Conservation (phyloP, 2,888 invertebrate genomes). For the Dolichomitus sp. region DNA sequence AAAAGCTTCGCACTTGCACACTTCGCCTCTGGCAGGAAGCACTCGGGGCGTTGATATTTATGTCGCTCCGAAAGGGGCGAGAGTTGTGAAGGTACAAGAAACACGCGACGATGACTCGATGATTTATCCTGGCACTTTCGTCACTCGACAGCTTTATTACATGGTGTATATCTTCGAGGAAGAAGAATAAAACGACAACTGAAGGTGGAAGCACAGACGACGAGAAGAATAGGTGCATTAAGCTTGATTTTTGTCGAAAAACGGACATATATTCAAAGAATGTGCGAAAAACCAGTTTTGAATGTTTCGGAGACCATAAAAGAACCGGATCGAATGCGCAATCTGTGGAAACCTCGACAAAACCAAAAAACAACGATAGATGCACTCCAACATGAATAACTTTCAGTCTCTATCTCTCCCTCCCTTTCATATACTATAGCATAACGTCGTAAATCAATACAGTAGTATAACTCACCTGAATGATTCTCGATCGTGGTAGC, state of each 20-base stretch:
- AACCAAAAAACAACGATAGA: background rate
- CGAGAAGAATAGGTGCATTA: slow-evolving; percentile 55
- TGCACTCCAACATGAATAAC: background rate
- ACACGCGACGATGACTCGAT: slow-evolving; percentile 40
- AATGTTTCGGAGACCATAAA: background rate
- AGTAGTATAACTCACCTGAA: slow-evolving; percentile 44
- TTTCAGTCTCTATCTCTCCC: background rate
- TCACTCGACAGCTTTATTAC: slow-evolving; percentile 62
- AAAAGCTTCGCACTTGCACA: background rate
- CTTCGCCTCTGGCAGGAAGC: background rate
- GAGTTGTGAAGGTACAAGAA: slow-evolving; percentile 5
- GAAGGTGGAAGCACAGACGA: slow-evolving; percentile 32
- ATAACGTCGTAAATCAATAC: slow-evolving; percentile 40
- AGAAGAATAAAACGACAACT: slow-evolving; percentile 5
- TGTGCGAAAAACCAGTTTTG: slow-evolving; percentile 31
- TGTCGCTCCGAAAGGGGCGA: slow-evolving; percentile 3
- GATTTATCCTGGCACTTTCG: slow-evolving; percentile 59
- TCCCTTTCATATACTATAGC: background rate
- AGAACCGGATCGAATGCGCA: slow-evolving; percentile 36
- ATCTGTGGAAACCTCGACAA: slow-evolving; percentile 18
- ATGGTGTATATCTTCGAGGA: slow-evolving; percentile 30
- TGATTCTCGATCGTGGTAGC: slow-evolving; percentile 53
- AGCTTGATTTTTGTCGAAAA: slow-evolving; percentile 36
- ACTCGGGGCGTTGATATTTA: slow-evolving; percentile 23
- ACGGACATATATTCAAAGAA: slow-evolving; percentile 1